Evolutionary conservation across 92 coral and sea anemone species (phyloP).

Genomic region (Phenganax marumi): DNA sequence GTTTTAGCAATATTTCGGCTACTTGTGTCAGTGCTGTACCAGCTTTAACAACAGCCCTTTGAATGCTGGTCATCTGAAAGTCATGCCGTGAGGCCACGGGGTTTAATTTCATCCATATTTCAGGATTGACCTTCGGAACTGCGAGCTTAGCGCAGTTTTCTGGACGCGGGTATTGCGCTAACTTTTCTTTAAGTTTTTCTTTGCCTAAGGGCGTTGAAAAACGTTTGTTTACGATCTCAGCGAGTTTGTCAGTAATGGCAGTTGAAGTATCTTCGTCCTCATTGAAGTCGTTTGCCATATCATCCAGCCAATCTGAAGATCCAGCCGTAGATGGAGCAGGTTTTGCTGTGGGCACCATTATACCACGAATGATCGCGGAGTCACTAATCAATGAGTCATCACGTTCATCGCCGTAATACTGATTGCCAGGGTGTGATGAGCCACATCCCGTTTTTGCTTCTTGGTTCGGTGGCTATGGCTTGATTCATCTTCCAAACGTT

Average conservation of each 20-base stretch:
- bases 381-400: neutral
- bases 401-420: neutral
- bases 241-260: neutral
- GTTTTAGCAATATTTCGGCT: slow-evolving; percentile 27
- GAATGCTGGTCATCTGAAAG: slow-evolving; percentile 30
- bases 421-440: neutral
- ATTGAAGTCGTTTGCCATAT: neutral
- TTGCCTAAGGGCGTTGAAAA: neutral
- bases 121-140: slow-evolving; percentile 50
- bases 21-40: slow-evolving; percentile 28
- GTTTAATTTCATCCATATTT: slow-evolving; percentile 45
- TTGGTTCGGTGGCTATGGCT: neutral
- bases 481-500: neutral
- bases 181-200: slow-evolving; percentile 48
- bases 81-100: slow-evolving; percentile 27
- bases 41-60: slow-evolving; percentile 36
- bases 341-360: slow-evolving; percentile 10
- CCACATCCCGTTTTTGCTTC: neutral
- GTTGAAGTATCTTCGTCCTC: neutral
- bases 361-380: neutral
- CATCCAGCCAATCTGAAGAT: neutral
- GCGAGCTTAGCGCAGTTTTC: slow-evolving; percentile 54
- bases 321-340: neutral
- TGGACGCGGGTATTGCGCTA: slow-evolving; percentile 52
- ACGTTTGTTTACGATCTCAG: slow-evolving; percentile 10